Evolutionary conservation across 2,113 vertebrate genomes (phyloP).

Genomic region (Ibidorhyncha struthersii): DNA sequence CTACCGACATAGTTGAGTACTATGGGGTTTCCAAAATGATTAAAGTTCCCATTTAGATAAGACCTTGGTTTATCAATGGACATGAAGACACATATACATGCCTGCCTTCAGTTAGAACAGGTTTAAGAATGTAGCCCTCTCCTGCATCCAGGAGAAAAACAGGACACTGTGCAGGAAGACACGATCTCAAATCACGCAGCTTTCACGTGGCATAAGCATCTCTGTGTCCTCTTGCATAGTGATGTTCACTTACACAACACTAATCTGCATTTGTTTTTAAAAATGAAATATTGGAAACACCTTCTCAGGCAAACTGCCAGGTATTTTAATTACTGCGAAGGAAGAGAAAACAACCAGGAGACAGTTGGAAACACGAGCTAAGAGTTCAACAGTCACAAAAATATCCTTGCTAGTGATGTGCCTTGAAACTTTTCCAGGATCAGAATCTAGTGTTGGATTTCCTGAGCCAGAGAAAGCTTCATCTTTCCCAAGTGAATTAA

Average conservation of each 20-base stretch:
- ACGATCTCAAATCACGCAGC: fast-evolving
- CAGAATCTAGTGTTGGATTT: background rate
- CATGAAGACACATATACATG: background rate
- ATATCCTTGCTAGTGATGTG: background rate
- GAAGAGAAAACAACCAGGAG: background rate
- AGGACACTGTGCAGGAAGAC: background rate
- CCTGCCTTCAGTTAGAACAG: background rate
- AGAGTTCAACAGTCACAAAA: background rate
- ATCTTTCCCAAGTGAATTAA: background rate
- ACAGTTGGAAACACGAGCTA: background rate
- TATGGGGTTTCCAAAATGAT: background rate
- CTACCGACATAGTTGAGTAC: background rate
- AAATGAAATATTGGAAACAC: background rate
- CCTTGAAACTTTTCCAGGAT: background rate
- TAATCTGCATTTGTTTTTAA: background rate
- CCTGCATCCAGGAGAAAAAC: background rate
- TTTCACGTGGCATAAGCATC: background rate
- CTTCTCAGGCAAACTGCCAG: background rate
- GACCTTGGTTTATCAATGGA: background rate
- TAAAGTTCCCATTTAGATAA: background rate
- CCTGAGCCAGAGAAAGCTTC: background rate
- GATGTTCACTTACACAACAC: background rate
- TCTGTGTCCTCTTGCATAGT: background rate
- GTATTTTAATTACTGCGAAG: background rate
- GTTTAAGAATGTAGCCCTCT: background rate